phyloP scores from a whole-genome alignment of 2,797 vertebrate genomes.

The Danionella dracula region DNA sequence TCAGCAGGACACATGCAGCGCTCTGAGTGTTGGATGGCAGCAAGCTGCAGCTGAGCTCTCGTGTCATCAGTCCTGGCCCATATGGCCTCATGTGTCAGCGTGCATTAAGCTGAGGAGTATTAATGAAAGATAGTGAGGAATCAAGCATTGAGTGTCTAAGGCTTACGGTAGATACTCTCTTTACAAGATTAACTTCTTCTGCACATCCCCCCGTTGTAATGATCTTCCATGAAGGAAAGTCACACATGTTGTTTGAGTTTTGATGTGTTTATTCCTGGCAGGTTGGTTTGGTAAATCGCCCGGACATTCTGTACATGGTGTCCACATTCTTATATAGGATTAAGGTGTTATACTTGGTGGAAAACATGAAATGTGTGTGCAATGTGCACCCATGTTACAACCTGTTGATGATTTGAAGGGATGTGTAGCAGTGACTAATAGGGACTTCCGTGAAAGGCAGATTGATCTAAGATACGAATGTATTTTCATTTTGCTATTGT shows the following conservation, averaged over 20 bases:
- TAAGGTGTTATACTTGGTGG: no score
- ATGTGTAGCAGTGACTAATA: background rate
- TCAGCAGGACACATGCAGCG: background rate
- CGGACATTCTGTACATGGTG: background rate
- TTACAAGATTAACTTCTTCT: conserved; percentile 47
- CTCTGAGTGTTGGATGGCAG: conserved; percentile 8
- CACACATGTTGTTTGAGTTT: background rate
- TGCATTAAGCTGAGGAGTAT: conserved; percentile 46
- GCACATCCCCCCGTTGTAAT: conserved; percentile 11
- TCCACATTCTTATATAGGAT: no score
- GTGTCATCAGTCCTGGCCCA: conserved; percentile 38
- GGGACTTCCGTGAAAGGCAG: background rate
- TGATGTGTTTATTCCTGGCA: conserved; percentile 8
- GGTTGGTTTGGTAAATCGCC: conserved; percentile 14
- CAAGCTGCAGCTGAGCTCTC: conserved; percentile 22
- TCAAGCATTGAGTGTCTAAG: conserved; percentile 43
- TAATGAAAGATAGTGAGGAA: conserved; percentile 45
- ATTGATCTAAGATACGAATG: background rate
- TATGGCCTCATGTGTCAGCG: conserved; percentile 44
- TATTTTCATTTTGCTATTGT: background rate
- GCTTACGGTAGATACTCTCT: conserved; percentile 42
- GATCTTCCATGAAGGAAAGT: background rate
- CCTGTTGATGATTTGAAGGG: background rate
- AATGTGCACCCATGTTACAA: background rate
- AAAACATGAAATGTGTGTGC: background rate